Evolutionary conservation across 2,888 invertebrate genomes (phyloP), one percentile per base, ranked within the genome.

Genomic region (Caenorhabditis virilis): DNA sequence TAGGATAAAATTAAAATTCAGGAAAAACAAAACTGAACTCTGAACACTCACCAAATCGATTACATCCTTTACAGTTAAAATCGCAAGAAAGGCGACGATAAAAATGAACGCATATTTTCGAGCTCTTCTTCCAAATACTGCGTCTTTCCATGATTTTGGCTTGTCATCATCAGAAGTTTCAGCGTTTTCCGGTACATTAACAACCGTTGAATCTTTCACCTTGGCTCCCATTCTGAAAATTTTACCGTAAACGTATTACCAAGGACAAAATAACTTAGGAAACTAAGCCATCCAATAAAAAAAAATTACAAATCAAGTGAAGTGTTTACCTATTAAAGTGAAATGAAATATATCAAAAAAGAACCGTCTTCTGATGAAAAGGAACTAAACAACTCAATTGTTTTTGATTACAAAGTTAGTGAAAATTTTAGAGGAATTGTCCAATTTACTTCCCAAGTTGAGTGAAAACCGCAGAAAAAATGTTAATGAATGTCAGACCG

Each of bases 31-130:
- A 59, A 36, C 52, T 42, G 58, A 38, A 59, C 52, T 59, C 48
- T 2, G 26, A 15, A 26, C 18, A 45, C 45, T 69, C 43, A 81
- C 81, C 69, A 82, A 60, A 13, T 77, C 72, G 22, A 69, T 49
- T 11, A 82, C 78, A 58, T 82, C 82, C 56, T 77, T 78, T 16
- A 82, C 59, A 2, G 82, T 82, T 20, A 82, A 69, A 33, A 72
- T 68, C n/a, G 82, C 80, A 22, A 82, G 65, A 50, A 79, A 77
- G 22, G 72, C 69, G 53, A 82, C 75, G 45, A 82, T 77, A 46
- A 78, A 75, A 65, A 78, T 72, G 64, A 82, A 81, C 13, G 74
- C 79, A 55, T 71, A 77, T 64, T 78, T 77, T 43, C 74, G 62
- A 33, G 77, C 68, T 30, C 67, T 58, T 56, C 74, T 62, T 36